Conservation (phyloP, 2,797 vertebrate genomes). For the Menidia menidia region DNA sequence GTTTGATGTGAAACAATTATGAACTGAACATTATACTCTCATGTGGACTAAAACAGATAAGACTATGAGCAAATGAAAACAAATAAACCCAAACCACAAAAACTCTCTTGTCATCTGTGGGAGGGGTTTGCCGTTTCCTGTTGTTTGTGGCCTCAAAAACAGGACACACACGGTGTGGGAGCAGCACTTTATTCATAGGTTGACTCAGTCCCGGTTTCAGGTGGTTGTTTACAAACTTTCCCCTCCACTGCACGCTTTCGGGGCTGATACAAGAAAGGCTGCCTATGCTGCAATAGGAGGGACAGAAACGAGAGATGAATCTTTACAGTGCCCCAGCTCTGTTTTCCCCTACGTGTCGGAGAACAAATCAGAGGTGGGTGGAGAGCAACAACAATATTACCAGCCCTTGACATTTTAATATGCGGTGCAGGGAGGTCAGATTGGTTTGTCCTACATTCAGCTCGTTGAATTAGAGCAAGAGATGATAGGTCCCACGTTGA, state of each 20-base stretch:
- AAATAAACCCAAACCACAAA: background rate
- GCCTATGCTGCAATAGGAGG: background rate
- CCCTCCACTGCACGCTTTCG: conserved; percentile 31
- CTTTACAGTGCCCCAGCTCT: conserved; percentile 10
- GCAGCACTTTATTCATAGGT: conserved; percentile 4
- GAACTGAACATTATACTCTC: background rate
- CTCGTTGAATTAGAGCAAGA: background rate
- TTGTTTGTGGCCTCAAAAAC: conserved; percentile 51
- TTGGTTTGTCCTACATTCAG: conserved; percentile 3
- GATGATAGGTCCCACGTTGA: background rate
- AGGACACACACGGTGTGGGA: conserved; percentile 41
- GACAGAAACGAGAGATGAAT: conserved; percentile 14
- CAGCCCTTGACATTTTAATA: conserved; percentile 1
- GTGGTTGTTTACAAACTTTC: conserved; percentile 51
- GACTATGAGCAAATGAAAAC: background rate
- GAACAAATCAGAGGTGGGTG: background rate
- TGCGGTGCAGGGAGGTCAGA: background rate
- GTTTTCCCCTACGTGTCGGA: conserved; percentile 5
- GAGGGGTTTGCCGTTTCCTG: conserved; percentile 26
- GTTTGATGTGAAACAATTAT: background rate
- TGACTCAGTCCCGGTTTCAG: conserved; percentile 37
- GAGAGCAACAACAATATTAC: conserved; percentile 8
- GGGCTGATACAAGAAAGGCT: background rate
- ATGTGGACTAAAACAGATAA: background rate
- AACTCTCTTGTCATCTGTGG: background rate